phyloP scores from a whole-genome alignment of 2,888 invertebrate species.

The Leucoma salicis region DNA sequence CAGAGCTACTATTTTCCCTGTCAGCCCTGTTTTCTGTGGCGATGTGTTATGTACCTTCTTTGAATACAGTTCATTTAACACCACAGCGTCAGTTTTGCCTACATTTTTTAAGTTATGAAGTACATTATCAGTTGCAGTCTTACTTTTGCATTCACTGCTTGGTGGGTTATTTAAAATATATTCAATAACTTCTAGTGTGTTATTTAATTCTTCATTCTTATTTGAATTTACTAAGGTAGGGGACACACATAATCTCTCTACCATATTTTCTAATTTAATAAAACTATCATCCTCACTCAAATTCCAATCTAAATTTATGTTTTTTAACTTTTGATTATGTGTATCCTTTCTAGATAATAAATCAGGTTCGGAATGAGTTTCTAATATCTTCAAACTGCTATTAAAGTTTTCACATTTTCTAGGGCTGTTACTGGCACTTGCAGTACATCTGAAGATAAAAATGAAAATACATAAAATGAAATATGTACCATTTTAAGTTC shows the following conservation, averaged over 20 bases:
- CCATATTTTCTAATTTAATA: constrained; percentile 52
- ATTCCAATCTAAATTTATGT: constrained; percentile 25
- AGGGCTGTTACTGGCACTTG: constrained; percentile 24
- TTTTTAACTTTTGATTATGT: constrained; percentile 10
- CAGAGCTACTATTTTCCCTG: not conserved
- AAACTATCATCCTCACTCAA: constrained; percentile 53
- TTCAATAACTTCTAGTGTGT: constrained; percentile 56
- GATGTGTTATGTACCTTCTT: constrained; percentile 9
- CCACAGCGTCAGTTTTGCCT: constrained; percentile 6
- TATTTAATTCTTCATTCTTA: constrained; percentile 43
- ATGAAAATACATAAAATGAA: too few relatives aligned
- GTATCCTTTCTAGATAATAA: constrained; percentile 24
- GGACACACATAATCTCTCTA: constrained; percentile 41
- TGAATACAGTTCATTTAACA: constrained; percentile 2
- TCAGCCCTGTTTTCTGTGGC: constrained; percentile 11
- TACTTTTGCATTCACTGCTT: constrained; percentile 13
- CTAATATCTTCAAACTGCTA: constrained; percentile 52
- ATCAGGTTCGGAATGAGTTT: constrained; percentile 61
- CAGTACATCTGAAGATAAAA: constrained; percentile 12
- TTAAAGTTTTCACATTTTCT: constrained; percentile 29
- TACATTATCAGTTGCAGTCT: constrained; percentile 6
- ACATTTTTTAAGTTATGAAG: constrained; percentile 1
- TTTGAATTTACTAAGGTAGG: constrained; percentile 29
- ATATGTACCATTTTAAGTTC: too few relatives aligned
- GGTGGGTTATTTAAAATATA: constrained; percentile 54